phyloP scores from a whole-genome alignment of 2,888 invertebrate genomes.

The Augochlorella aurata region DNA sequence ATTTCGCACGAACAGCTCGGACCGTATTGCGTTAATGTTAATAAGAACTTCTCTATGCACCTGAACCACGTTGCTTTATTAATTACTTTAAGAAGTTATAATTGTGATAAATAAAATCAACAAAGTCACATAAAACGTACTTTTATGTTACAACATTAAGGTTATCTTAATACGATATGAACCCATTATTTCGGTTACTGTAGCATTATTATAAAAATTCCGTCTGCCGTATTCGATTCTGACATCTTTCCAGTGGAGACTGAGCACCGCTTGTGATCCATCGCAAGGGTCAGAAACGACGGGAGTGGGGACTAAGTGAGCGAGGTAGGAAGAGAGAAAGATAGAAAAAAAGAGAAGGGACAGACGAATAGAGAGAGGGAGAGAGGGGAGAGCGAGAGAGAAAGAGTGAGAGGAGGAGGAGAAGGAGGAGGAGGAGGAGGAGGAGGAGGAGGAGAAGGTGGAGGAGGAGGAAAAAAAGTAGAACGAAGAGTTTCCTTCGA shows the following conservation, averaged over 20 bases:
- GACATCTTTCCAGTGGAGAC: neutral
- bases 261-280: constrained; percentile 59
- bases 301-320: neutral
- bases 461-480: constrained; percentile 55
- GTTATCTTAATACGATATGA: too few relatives aligned
- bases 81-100: too few relatives aligned
- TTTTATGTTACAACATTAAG: too few relatives aligned
- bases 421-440: constrained; percentile 59
- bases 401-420: constrained; percentile 14
- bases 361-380: neutral
- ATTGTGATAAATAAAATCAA: too few relatives aligned
- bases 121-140: too few relatives aligned
- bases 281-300: constrained; percentile 20
- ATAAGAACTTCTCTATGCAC: too few relatives aligned
- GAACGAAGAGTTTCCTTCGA: constrained; percentile 65
- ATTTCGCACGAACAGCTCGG: too few relatives aligned
- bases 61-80: too few relatives aligned
- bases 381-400: constrained; percentile 14
- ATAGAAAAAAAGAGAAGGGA: constrained; percentile 50
- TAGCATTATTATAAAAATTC: too few relatives aligned
- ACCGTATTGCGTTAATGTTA: too few relatives aligned
- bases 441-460: neutral
- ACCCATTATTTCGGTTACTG: too few relatives aligned
- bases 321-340: constrained; percentile 42
- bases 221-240: neutral